phyloP scores from a whole-genome alignment of 2,113 vertebrate genomes.

The Lagopus muta region DNA sequence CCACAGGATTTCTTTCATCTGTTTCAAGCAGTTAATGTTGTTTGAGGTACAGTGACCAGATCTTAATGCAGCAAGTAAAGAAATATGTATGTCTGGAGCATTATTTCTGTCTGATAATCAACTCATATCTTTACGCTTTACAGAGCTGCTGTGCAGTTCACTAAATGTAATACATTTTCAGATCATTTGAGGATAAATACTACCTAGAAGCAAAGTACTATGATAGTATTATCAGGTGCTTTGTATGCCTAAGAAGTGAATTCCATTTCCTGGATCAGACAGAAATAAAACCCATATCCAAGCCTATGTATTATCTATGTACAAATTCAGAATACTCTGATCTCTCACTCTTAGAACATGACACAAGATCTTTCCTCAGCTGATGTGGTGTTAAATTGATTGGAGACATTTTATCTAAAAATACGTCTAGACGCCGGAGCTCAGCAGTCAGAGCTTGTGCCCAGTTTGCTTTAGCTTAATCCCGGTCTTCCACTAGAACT shows the following conservation, averaged over 20 bases:
- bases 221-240: constrained; percentile 4
- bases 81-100: neutral
- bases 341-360: constrained; percentile 26
- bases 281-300: constrained; percentile 50
- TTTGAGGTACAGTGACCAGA: neutral
- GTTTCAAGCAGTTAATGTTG: neutral
- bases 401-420: constrained; percentile 43
- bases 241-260: neutral
- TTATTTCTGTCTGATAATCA: constrained; percentile 16
- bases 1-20: neutral
- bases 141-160: neutral
- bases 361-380: neutral
- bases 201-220: constrained; percentile 18
- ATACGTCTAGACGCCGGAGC: constrained; percentile 24
- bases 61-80: neutral
- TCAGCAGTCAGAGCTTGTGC: constrained; percentile 20
- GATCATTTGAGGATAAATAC: constrained; percentile 31
- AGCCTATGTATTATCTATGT: constrained; percentile 5
- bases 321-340: constrained; percentile 37
- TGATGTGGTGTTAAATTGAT: constrained; percentile 34
- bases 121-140: neutral
- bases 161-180: constrained; percentile 27
- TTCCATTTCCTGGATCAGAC: constrained; percentile 50
- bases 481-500: neutral
- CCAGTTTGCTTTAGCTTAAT: constrained; percentile 47